phyloP scores from a whole-genome alignment of 2,113 vertebrate genomes.

The Peromyscus leucopus region DNA sequence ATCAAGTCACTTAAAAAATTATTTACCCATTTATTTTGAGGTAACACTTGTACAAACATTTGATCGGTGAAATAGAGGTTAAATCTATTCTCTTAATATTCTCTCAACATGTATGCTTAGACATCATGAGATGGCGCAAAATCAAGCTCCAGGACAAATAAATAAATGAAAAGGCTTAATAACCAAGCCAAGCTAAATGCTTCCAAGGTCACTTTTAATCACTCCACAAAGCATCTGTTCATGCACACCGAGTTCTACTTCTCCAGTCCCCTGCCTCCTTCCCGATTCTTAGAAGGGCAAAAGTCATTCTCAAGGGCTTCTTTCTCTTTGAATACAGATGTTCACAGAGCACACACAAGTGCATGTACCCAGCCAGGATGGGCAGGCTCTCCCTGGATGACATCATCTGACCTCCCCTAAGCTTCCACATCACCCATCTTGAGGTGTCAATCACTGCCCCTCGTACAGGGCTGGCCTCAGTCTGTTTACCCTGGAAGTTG shows the following conservation, averaged over 20 bases:
- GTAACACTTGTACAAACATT: constrained; percentile 50
- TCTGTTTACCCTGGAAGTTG: constrained; percentile 67
- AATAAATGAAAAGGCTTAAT: constrained; percentile 67
- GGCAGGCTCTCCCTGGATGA: background rate
- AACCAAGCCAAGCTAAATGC: constrained; percentile 58
- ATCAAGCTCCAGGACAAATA: background rate
- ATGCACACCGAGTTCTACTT: constrained; percentile 35
- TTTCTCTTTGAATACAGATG: constrained; percentile 1
- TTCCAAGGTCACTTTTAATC: constrained; percentile 63
- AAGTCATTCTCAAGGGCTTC: background rate
- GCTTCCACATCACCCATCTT: constrained; percentile 27
- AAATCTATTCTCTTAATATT: background rate
- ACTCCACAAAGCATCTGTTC: constrained; percentile 44
- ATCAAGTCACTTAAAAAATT: constrained; percentile 9
- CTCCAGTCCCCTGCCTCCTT: background rate
- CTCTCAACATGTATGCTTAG: background rate
- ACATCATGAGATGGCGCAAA: constrained; percentile 38
- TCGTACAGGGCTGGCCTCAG: constrained; percentile 26
- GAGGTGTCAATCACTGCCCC: constrained; percentile 64
- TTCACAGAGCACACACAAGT: background rate
- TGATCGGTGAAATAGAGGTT: constrained; percentile 51
- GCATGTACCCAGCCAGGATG: background rate
- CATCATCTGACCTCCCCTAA: constrained; percentile 50
- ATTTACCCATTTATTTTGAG: constrained; percentile 58
- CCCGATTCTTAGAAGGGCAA: background rate